Conservation (phyloP, 2,113 vertebrate species). For the Silurus glanis region DNA sequence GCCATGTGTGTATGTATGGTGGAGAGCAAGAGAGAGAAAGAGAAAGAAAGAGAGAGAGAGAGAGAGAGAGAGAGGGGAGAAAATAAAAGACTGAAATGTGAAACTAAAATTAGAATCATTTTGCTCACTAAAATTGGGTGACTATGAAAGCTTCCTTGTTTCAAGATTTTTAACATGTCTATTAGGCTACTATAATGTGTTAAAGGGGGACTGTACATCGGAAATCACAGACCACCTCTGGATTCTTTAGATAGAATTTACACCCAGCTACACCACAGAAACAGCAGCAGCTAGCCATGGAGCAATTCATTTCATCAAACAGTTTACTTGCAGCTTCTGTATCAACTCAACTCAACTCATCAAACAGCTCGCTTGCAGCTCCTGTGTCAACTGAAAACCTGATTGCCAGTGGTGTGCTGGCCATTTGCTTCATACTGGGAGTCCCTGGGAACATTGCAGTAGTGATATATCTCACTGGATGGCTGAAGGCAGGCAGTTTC, state of each 20-base stretch:
- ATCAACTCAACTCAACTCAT: constrained; percentile 38
- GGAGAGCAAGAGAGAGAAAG: too few species aligned
- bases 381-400: neutral
- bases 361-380: constrained; percentile 4
- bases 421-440: constrained; percentile 64
- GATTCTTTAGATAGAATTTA: neutral
- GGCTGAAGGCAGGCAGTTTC: constrained; percentile 60
- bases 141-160: too few species aligned
- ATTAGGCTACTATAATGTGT: too few species aligned
- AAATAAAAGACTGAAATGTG: too few species aligned
- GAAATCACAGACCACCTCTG: neutral
- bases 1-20: too few species aligned
- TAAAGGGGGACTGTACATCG: too few species aligned
- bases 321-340: constrained; percentile 50
- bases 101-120: too few species aligned
- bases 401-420: constrained; percentile 38
- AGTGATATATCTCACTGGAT: constrained; percentile 62
- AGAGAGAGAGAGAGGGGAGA: too few species aligned
- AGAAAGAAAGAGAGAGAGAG: too few species aligned
- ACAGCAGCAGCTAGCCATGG: constrained; percentile 4
- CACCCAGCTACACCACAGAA: neutral
- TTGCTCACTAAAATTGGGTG: too few species aligned
- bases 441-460: constrained; percentile 68
- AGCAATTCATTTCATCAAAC: too few species aligned
- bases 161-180: too few species aligned